A percentile compares a stretch with the other conserved stretches of the same genome.
Evolutionary conservation across 1,140 invertebrate species (phyloP).

Genomic region (Pachypsylla venusta): DNA sequence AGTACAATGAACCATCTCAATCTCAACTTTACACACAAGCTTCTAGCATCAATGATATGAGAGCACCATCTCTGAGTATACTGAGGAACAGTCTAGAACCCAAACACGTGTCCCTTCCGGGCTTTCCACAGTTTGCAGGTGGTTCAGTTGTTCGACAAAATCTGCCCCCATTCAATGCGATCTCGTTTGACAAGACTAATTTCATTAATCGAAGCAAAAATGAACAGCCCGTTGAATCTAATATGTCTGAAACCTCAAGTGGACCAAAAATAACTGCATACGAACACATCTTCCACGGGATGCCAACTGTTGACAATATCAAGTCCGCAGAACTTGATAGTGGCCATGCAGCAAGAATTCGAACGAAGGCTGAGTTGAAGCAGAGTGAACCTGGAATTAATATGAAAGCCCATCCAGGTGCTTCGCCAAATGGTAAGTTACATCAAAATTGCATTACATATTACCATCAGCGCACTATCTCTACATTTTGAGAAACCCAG

Average conservation of each 20-base stretch:
- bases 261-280: constrained; percentile 35
- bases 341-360: constrained; percentile 47
- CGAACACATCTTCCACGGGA: constrained; percentile 42
- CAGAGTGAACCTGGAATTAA: constrained; percentile 29
- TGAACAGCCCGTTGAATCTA: constrained; percentile 25
- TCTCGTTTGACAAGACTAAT: constrained; percentile 17
- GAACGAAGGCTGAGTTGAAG: constrained; percentile 68
- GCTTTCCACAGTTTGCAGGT: background rate
- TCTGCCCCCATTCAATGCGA: constrained; percentile 39
- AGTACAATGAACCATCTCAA: background rate
- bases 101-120: background rate
- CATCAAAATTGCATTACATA: no score
- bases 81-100: constrained; percentile 47
- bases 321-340: constrained; percentile 33
- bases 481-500: no score
- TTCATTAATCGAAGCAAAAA: background rate
- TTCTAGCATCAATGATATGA: background rate
- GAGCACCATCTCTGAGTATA: constrained; percentile 42
- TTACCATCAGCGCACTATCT: no score
- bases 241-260: constrained; percentile 30
- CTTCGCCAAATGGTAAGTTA: constrained; percentile 17
- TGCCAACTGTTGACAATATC: constrained; percentile 40
- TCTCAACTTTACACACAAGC: background rate
- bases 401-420: constrained; percentile 26
- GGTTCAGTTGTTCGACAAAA: constrained; percentile 32